phyloP scores from a whole-genome alignment of 2,113 vertebrate species.

The Danionella cerebrum region DNA sequence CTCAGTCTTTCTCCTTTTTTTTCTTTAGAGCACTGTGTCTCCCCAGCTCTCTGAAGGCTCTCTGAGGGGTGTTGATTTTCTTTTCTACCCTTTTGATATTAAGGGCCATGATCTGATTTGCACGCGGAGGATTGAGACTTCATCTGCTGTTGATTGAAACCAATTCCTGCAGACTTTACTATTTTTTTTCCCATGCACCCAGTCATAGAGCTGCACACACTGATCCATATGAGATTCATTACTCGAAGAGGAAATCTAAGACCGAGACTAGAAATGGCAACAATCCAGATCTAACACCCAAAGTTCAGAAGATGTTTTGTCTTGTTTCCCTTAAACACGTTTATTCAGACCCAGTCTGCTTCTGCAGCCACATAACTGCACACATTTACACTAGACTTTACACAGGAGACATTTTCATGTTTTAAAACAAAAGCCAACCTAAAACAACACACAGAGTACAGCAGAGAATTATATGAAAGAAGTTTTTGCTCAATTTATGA shows the following conservation, averaged over 20 bases:
- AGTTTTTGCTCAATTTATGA: too few species aligned
- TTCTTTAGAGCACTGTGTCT: slow-evolving; percentile 37
- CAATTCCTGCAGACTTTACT: slow-evolving; percentile 25
- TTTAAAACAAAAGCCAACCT: too few species aligned
- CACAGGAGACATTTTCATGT: too few species aligned
- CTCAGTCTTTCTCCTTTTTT: slow-evolving; percentile 34
- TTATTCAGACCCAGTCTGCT: neutral
- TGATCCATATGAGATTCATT: neutral
- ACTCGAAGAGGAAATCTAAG: neutral
- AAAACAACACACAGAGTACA: too few species aligned
- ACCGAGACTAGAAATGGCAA: neutral
- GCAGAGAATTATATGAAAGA: too few species aligned
- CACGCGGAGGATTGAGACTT: slow-evolving; percentile 57
- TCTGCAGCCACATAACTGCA: slow-evolving; percentile 3
- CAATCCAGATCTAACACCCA: slow-evolving; percentile 2
- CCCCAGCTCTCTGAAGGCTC: slow-evolving; percentile 45
- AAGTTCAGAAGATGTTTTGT: neutral
- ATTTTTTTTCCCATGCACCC: neutral
- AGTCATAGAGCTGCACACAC: neutral
- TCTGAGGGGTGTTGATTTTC: slow-evolving; percentile 12
- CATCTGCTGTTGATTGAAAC: slow-evolving; percentile 61
- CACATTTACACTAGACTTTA: neutral
- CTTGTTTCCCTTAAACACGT: neutral
- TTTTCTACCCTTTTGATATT: neutral
- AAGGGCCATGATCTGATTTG: slow-evolving; percentile 60